Base-by-base conservation (phyloP, 2,113 vertebrate genomes). In the Rhinolophus sinicus region DNA sequence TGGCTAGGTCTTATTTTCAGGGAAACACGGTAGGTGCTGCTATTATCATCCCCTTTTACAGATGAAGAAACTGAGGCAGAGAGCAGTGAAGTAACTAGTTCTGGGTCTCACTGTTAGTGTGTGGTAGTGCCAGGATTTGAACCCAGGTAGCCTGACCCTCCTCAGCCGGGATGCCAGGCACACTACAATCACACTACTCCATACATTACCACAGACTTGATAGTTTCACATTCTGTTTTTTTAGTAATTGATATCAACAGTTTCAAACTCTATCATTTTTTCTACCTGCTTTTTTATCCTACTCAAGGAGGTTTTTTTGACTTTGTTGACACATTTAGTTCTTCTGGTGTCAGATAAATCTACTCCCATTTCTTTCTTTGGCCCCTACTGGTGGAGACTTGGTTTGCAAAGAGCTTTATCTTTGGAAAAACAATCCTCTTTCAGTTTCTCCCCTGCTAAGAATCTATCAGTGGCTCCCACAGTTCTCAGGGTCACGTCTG, bases 371-470 rank as follows among this genome's bases (percentile, higher is more conserved):
- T 77, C 52, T 73, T 88, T 92, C 65, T 73, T 47, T 35, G 33
- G 33, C 21, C 18, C 1, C 16, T 35, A 8, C 28, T 73, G 28
- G 26, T 58, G 56, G 64, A 89, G 38, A 52, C 64, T 67, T 77
- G 56, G 38, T 80, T 89, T 73, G 64, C 65, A 89, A 92, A 93
- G 64, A 89, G 60, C 6, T 67, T 70, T 90, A 73, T 86, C 50
- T 95, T 88, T 82, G 56, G 70, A 78, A 47, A 44, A 78, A 89
- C 4, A 50, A 47, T 33, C 52, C 38, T 75, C 50, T 26, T 8
- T 94, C 16, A n/a, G 44, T 77, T n/a, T 18, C 11, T 92, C 62
- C 75, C n/a, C 60, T 73, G 60, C 77, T 76, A 82, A 85, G 86
- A 96, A 83, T 50, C 30, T 19, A 19, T 47, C 40, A 5, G 26